phyloP scores from a whole-genome alignment of 2,888 invertebrate genomes.

The Physocephala rufipes region DNA sequence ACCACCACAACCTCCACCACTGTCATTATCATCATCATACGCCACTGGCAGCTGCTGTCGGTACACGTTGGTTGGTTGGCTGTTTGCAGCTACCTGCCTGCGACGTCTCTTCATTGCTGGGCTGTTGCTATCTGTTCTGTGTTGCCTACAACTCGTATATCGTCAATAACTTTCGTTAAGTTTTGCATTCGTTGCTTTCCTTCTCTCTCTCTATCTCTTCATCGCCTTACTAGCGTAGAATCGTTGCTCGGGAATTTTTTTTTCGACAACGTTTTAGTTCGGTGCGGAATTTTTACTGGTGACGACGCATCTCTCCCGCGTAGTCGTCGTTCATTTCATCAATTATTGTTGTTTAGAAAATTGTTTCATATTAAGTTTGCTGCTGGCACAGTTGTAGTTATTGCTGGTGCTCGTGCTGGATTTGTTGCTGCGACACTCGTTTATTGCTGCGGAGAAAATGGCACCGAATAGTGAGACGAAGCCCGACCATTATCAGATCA shows the following conservation, averaged over 20 bases:
- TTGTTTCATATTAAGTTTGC: not conserved
- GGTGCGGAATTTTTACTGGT: conserved; percentile 31
- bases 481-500: conserved; percentile 55
- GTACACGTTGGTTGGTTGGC: no score
- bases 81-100: conserved; percentile 25
- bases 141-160: conserved; percentile 35
- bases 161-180: conserved; percentile 30
- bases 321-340: not conserved
- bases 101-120: conserved; percentile 31
- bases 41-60: conserved; percentile 28
- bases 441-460: conserved; percentile 23
- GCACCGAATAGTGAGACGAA: conserved; percentile 44
- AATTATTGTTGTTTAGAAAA: not conserved
- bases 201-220: conserved; percentile 19
- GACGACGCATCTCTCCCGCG: conserved; percentile 14
- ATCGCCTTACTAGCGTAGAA: conserved; percentile 21
- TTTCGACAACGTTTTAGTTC: conserved; percentile 24
- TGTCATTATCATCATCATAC: no score
- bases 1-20: not conserved
- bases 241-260: conserved; percentile 27
- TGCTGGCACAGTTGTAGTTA: conserved; percentile 5
- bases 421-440: not conserved
- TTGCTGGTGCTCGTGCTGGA: not conserved
- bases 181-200: conserved; percentile 34
- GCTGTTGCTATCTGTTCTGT: conserved; percentile 32